Conservation (phyloP, 2,888 invertebrate species). For the Diploptera punctata region DNA sequence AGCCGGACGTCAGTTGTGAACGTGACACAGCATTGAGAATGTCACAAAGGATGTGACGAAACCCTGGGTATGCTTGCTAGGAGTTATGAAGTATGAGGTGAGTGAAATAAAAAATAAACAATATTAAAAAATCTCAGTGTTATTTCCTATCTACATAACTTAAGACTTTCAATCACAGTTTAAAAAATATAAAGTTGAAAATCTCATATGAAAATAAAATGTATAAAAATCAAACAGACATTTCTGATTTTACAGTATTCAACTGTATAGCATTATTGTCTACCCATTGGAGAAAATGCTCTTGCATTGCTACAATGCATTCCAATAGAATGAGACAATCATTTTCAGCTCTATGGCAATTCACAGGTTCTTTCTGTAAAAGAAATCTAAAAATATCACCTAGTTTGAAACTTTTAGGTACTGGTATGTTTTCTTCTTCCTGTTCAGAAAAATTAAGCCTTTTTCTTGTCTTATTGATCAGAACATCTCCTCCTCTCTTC, state of each 20-base stretch:
- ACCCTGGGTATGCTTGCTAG: too few species aligned
- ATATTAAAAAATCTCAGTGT: too few species aligned
- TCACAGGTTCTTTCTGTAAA: conserved; percentile 55
- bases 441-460: not conserved
- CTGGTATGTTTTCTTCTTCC: conserved; percentile 43
- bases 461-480: not conserved
- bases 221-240: too few species aligned
- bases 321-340: conserved; percentile 70
- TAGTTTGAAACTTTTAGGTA: conserved; percentile 59
- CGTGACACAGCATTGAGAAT: too few species aligned
- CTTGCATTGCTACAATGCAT: conserved; percentile 63
- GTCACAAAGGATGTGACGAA: too few species aligned
- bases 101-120: too few species aligned
- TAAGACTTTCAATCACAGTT: too few species aligned
- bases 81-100: too few species aligned
- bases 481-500: not conserved
- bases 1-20: too few species aligned
- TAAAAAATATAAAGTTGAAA: too few species aligned
- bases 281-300: conserved; percentile 65
- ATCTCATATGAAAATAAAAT: too few species aligned
- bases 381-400: conserved; percentile 62
- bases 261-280: conserved; percentile 55
- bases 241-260: conserved; percentile 46
- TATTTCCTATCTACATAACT: too few species aligned
- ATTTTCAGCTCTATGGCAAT: conserved; percentile 70